Conservation (phyloP, 2,888 invertebrate genomes). For the Agrochola circellaris region DNA sequence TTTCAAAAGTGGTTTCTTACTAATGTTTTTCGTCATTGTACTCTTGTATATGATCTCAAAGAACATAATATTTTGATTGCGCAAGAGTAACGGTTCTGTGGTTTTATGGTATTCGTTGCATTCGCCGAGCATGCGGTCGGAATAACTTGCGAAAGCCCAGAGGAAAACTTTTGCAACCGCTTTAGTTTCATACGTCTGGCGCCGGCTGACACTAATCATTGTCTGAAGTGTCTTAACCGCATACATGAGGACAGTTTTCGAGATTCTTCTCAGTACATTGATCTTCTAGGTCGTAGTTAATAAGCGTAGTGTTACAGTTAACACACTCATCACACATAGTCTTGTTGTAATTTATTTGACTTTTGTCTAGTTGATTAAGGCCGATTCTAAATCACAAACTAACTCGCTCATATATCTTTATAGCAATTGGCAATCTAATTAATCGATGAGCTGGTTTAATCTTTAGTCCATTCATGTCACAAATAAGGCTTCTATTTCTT, state of each 20-base stretch:
- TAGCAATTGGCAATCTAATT: conserved; percentile 39
- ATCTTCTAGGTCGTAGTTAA: conserved; percentile 10
- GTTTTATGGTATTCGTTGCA: conserved; percentile 76
- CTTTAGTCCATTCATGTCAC: conserved; percentile 1
- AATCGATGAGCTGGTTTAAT: conserved; percentile 26
- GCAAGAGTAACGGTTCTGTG: conserved; percentile 71
- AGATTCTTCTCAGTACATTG: conserved; percentile 28
- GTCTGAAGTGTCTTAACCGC: conserved; percentile 57
- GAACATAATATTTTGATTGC: conserved; percentile 65
- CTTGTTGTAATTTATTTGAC: conserved; percentile 33
- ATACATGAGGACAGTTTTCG: conserved; percentile 33
- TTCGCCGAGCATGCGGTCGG: conserved; percentile 71
- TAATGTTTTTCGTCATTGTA: conserved; percentile 32
- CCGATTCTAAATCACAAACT: conserved; percentile 37
- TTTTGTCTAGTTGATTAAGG: conserved; percentile 11
- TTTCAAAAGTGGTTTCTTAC: conserved; percentile 19
- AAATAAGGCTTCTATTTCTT: background rate
- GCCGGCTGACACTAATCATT: conserved; percentile 64
- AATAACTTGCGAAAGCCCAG: conserved; percentile 77
- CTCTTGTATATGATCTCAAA: conserved; percentile 47
- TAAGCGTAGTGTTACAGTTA: background rate
- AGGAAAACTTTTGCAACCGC: conserved; percentile 77
- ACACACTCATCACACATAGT: background rate
- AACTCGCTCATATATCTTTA: conserved; percentile 18
- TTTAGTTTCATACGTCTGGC: conserved; percentile 67